These are phyloP conservation scores for Geotrypetes seraphini DNA, from an alignment of 2,797 vertebrate genomes.

Conservation along the genomic window DNA sequence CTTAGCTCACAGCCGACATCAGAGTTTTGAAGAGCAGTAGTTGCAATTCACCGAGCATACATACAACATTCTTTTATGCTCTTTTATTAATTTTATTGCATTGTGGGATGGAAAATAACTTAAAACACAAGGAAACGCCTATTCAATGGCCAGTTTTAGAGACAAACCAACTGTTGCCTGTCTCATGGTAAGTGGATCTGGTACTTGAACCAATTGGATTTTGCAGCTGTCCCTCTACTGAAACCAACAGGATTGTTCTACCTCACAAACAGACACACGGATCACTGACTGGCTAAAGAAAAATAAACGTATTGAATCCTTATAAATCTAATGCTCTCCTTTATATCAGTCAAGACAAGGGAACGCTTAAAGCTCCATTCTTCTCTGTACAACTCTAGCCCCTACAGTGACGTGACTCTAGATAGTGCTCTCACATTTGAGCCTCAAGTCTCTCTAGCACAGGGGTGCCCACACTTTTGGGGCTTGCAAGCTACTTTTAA, in stretches of 20 bases:
- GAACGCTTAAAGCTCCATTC: too few species aligned
- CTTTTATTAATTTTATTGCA: rapidly evolving
- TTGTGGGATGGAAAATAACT: neutral
- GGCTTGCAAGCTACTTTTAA: too few species aligned
- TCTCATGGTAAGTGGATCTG: neutral
- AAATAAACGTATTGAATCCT: too few species aligned
- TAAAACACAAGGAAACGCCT: neutral
- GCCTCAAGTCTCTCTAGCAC: too few species aligned
- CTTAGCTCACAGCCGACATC: neutral
- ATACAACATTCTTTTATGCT: neutral
- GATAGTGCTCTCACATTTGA: too few species aligned
- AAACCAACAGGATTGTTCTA: neutral
- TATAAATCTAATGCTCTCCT: too few species aligned
- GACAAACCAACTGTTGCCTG: neutral
- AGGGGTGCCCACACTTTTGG: too few species aligned
- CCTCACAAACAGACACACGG: neutral
- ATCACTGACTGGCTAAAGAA: too few species aligned
- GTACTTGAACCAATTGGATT: neutral
- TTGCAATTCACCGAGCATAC: neutral
- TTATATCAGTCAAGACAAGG: too few species aligned
- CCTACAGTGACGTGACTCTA: too few species aligned
- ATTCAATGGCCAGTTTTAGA: neutral
- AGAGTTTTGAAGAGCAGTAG: neutral
- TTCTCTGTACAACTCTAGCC: too few species aligned
- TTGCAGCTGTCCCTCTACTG: neutral